phyloP scores from a whole-genome alignment of 2,797 vertebrate species.

The Scyliorhinus canicula region DNA sequence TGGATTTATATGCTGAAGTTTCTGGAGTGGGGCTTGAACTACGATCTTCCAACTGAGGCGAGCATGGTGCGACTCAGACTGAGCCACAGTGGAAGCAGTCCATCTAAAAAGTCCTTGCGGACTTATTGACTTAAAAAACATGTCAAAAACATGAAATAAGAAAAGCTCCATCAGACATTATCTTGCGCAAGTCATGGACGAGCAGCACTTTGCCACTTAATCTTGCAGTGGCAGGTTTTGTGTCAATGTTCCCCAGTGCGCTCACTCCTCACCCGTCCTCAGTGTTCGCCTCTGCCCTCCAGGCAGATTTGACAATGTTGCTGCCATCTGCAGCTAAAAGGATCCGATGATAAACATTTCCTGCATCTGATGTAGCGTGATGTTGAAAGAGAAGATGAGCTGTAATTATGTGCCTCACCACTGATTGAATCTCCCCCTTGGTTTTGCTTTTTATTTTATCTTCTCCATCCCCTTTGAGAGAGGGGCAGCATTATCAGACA shows the following conservation, averaged over 20 bases:
- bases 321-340: neutral
- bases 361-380: neutral
- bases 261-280: neutral
- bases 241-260: neutral
- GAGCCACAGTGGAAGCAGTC: neutral
- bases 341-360: neutral
- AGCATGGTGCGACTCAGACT: neutral
- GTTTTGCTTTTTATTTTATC: neutral
- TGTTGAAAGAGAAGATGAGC: neutral
- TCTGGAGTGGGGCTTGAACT: neutral
- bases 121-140: neutral
- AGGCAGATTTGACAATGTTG: neutral
- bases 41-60: neutral
- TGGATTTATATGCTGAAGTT: neutral
- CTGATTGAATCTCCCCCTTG: neutral
- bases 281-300: neutral
- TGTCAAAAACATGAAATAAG: neutral
- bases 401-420: neutral
- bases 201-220: neutral
- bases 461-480: neutral
- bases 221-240: neutral
- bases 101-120: neutral
- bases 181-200: neutral
- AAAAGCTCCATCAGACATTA: neutral
- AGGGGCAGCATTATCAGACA: neutral